Base-by-base conservation (phyloP, 2,113 vertebrate genomes). In the Onychorhynchus coronatus region DNA sequence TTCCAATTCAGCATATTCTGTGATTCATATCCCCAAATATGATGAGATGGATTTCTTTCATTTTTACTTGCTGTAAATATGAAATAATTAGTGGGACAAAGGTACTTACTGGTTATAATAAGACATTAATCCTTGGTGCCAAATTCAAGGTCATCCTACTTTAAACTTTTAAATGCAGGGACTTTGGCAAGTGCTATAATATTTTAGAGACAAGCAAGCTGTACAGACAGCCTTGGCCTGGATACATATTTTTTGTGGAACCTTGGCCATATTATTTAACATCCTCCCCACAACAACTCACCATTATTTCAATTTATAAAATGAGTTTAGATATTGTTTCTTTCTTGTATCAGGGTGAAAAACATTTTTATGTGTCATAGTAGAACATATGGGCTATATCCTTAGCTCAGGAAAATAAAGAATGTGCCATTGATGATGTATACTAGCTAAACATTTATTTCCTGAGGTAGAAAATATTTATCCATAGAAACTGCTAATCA, bases 261-360 rank as follows among this genome's bases (percentile, higher is more conserved):
- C 6, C 1, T 71, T 50, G 15, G 14, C 5, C 18, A 30, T 62
- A 27, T 15, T 71, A 46, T 62, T 73, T 22, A 75, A 70, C 10
- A 23, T 1, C 1, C 13, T 5, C 14, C 13, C 7, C 5, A 23
- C 9, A 6, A 13, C 2, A 6, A 9, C 5, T 17, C 2, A 1
- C 19, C 11, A n/a, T 35, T 47, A 70, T 90, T 93, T 68, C 17
- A 41, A 6, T 63, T 80, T 83, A 49, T 68, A 42, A 70, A 85
- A 73, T 56, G 5, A 62, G 3, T 85, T 27, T 17, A 76, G 55
- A 75, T 73, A 30, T 44, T 52, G 4, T 79, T 90, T 82, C 11
- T 85, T 85, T 82, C 35, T 73, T 72, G 7, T 41, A 61, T 39
- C 5, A 46, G 5, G 25, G 68, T 61, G 35, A 83, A 70, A 76